Evolutionary conservation across 2,888 invertebrate genomes (phyloP).

Genomic region (Schrankia costaestrigalis): DNA sequence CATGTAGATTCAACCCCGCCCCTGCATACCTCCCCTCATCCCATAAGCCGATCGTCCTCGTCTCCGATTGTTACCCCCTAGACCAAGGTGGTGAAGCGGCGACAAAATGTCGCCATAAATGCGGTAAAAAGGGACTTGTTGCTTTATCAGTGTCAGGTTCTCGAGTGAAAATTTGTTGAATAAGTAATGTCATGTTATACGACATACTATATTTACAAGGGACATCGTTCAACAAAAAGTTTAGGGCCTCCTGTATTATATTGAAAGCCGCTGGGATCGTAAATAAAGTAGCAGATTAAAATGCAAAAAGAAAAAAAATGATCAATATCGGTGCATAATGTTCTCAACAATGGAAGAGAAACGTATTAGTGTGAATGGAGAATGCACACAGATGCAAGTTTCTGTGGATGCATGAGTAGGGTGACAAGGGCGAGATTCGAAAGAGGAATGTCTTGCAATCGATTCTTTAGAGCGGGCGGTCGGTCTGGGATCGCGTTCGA

Average conservation of each 20-base stretch:
- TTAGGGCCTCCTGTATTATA: constrained; percentile 4
- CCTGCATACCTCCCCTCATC: constrained; percentile 19
- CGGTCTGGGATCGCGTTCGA: constrained; percentile 33
- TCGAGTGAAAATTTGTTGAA: constrained; percentile 51
- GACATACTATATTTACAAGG: constrained; percentile 31
- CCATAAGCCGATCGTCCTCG: constrained; percentile 34
- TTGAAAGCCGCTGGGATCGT: not conserved
- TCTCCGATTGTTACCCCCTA: constrained; percentile 31
- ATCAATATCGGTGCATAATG: no score
- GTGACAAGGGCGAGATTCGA: constrained; percentile 46
- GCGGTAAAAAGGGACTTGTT: constrained; percentile 73
- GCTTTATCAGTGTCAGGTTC: constrained; percentile 70
- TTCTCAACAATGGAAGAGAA: constrained; percentile 12
- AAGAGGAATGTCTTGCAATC: constrained; percentile 52
- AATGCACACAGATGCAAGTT: constrained; percentile 19
- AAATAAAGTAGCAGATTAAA: constrained; percentile 1
- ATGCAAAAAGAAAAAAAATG: no score
- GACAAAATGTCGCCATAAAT: constrained; percentile 62
- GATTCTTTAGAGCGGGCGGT: constrained; percentile 42
- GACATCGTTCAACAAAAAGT: constrained; percentile 12
- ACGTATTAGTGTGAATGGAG: constrained; percentile 27
- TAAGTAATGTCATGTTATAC: constrained; percentile 37
- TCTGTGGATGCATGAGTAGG: constrained; percentile 33
- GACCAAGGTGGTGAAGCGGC: constrained; percentile 42
- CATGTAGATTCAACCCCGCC: constrained; percentile 35